Evolutionary conservation across 1,140 invertebrate genomes (phyloP).

Genomic region (Habropoda laboriosa): DNA sequence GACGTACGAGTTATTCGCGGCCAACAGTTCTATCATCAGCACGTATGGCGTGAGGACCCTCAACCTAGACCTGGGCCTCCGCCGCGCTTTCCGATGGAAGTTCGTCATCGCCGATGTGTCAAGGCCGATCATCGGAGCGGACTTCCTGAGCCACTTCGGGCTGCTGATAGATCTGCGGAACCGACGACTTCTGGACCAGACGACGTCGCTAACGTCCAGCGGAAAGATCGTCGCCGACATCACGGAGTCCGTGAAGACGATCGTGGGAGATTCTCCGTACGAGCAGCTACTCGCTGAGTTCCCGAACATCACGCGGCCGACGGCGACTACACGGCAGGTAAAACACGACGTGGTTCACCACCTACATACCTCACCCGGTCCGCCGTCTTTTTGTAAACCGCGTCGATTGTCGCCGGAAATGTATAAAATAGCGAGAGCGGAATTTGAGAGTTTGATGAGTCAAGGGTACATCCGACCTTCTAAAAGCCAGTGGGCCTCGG

Average conservation of each 20-base stretch:
- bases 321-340: not conserved
- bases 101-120: conserved; percentile 2
- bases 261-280: not conserved
- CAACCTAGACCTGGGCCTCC: not conserved
- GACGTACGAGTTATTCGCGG: not conserved
- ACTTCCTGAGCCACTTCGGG: conserved; percentile 1
- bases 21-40: not conserved
- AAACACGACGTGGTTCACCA: not conserved
- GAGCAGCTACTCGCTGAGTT: not conserved
- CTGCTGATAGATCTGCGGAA: not conserved
- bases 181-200: not conserved
- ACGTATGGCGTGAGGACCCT: not conserved
- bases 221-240: not conserved
- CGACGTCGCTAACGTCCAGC: not conserved
- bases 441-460: not conserved
- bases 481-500: not conserved
- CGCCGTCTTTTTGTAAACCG: conserved; percentile 1
- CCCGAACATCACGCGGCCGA: not conserved
- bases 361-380: not conserved
- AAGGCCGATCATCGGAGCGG: not conserved
- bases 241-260: not conserved
- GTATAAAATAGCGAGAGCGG: not conserved
- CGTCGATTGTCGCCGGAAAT: not conserved
- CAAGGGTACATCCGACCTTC: not conserved
- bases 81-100: not conserved